Base-by-base conservation (phyloP, 2,797 vertebrate genomes). In the Parotocinclus haroldoi region DNA sequence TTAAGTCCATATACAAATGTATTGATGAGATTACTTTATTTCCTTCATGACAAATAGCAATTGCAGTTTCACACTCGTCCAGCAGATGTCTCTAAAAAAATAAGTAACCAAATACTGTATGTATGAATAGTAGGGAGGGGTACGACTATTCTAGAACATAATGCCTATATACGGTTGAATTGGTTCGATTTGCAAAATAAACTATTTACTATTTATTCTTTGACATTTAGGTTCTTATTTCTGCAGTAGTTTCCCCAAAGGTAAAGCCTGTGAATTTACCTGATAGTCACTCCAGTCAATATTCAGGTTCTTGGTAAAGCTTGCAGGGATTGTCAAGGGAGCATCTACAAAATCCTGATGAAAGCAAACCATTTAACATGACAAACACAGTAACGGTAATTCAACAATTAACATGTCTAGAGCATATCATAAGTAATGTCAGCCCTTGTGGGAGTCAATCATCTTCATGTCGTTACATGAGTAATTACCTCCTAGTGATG, bases 221-320 rank as follows among this genome's bases (percentile, higher is more conserved):
- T 10, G 9, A 10, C 42, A 44, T 44, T 44, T 44, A 12, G 42
- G 1, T 44, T 7, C 12, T 44, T 44, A 10, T 27, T 44, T 16
- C 27, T 27, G 27, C 27, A 27, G 27, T 5, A 27, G 27, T 27
- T 27, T 27, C 27, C n/a, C 27, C 27, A 46, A 54, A 9, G 39
- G 18, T 9, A 39, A 49, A 3, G 44, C 3, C 5, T 7, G 4
- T 51, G 11, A 8, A 0, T 51, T 7, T 74, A 98, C 96, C 96
- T 98, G 95, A 87, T 98, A 99, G 73, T 92, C 92, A 0, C 89
- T 92, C 96, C 96, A 99, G 84, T 98, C 94, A 74, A 98, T 99
- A 84, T 93, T 93, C 84, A 98, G 81, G 87, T 93, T 89, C 17
- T 89, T 92, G 58, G 90, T 93, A 80, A 99, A 92, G 83, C 87